Base-by-base conservation (phyloP, 2,888 invertebrate genomes). In the Protodeltote pygarga region DNA sequence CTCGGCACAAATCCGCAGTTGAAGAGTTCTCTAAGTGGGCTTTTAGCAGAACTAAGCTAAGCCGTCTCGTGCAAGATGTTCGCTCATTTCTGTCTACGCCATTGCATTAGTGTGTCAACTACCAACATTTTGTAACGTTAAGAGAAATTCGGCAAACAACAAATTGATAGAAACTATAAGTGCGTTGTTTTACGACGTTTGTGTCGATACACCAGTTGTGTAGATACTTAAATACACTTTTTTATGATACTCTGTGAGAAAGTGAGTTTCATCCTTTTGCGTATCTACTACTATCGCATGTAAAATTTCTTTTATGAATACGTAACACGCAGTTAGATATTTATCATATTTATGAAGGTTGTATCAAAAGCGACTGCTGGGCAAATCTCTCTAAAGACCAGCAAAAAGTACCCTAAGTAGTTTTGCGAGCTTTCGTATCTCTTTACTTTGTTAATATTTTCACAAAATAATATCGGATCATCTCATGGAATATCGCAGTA, bases 21-120 rank as follows among this genome's bases (percentile, higher is more conserved):
- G 85, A 87, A 87, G 85, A 87, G 87, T 85, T 85, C 79, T 87
- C 85, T 90, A 89, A 92, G 91, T 91, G 89, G 88, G 91, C 91
- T 92, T 91, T 91, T 91, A 91, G 89, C 78, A 81, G 79, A 79
- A 88, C 86, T 85, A 81, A 86, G 88, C 87, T 91, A 87, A 92
- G 89, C 89, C 88, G 84, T 85, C 87, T 83, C 77, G 76, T 81
- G 83, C 88, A 87, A 84, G 81, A 85, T 83, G 86, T 86, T 84
- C 79, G 75, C 79, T 86, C 85, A 87, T 87, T 89, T 85, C 83
- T 84, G 76, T 83, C 79, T 81, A 77, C 77, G 73, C 79, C 79
- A 81, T 81, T 85, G 81, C 81, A 83, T 84, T 85, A 70, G 63
- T 66, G 55, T 70, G 55, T 70, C 66, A 50, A 49, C 51, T 48